Evolutionary conservation across 2,888 invertebrate species (phyloP), one percentile per base, ranked within the genome.

Genomic region (Bhutanitis thaidina): DNA sequence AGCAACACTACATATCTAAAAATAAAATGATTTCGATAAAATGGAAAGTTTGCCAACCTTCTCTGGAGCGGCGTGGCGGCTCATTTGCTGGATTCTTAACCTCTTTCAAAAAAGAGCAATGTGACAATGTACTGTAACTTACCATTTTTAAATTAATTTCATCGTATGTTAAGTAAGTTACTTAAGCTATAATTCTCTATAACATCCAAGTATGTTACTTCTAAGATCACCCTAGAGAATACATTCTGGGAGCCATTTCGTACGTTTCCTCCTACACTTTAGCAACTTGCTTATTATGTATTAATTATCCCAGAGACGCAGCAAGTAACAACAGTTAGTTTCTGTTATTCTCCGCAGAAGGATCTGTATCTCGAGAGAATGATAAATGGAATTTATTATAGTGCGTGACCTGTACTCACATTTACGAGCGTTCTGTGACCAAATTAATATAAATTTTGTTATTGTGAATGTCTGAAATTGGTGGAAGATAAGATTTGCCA

Each of bases 221-320:
- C 37, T 25, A 46, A 52, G 46, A 37, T 37, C 41, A 46, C 41
- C 46, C 41, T 46, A 32, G 46, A 41, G 46, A 52, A 30, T 49
- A n/a, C 43, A 30, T 36, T 43, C 16, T 12, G 41, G 16, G 40
- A 20, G 30, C 46, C 45, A 36, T 41, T 41, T 29, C 20, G 8
- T 36, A 43, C 43, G 30, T 46, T 46, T 52, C 37, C 46, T 46
- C 41, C 20, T 46, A 41, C 45, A 39, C 34, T 36, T 35, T 52
- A 46, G 25, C 16, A 52, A 46, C 51, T 41, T 45, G 41, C 46
- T 46, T 46, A 52, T 52, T 46, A 52, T 16, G 15, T 52, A 46
- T 46, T 52, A 52, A 46, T 46, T 52, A 29, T 46, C 46, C 14
- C 16, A 46, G 36, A n/a, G 40, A 38, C 16, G 41, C n/a, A 49